A percentile compares a stretch with the other conserved stretches of the same genome.
phyloP scores from a whole-genome alignment of 2,888 invertebrate genomes.

The Drosophila setosimentum region DNA sequence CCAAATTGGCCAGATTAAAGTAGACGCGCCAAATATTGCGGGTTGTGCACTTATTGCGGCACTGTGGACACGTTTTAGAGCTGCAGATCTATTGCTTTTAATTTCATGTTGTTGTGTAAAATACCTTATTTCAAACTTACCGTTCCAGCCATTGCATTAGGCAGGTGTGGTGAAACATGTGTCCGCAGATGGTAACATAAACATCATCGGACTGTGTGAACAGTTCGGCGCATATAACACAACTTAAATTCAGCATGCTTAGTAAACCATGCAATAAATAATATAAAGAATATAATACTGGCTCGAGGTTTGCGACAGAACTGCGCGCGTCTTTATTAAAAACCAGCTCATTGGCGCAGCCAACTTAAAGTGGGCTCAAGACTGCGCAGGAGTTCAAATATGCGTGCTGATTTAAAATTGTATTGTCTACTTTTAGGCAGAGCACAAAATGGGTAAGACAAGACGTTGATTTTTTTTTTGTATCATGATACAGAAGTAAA shows the following conservation, averaged over 20 bases:
- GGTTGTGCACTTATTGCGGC: slow-evolving; percentile 88
- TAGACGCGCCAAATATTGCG: slow-evolving; percentile 88
- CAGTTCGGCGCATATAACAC: slow-evolving; percentile 90
- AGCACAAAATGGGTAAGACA: not conserved
- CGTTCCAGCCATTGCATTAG: slow-evolving; percentile 89
- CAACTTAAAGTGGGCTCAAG: slow-evolving; percentile 21
- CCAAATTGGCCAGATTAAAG: slow-evolving; percentile 88
- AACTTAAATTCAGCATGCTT: slow-evolving; percentile 87
- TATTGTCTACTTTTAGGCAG: not conserved
- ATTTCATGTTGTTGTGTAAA: not conserved
- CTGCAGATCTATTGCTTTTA: slow-evolving; percentile 78
- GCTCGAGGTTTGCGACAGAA: not conserved
- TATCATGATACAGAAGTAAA: not conserved
- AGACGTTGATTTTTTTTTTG: not conserved
- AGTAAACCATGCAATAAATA: slow-evolving; percentile 6
- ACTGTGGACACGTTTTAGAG: slow-evolving; percentile 91
- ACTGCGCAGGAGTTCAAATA: not conserved
- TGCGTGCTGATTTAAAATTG: not conserved
- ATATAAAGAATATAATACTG: not conserved
- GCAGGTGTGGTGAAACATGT: slow-evolving; percentile 89
- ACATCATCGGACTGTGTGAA: slow-evolving; percentile 88
- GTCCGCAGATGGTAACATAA: slow-evolving; percentile 89
- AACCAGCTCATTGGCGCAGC: slow-evolving; percentile 32
- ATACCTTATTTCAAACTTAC: slow-evolving; percentile 84
- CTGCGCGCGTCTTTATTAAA: slow-evolving; percentile 43